Percentiles rank a stretch among this genome's conserved stretches.
Evolutionary conservation across 2,113 vertebrate species (phyloP).

Genomic region (Scalopus aquaticus): DNA sequence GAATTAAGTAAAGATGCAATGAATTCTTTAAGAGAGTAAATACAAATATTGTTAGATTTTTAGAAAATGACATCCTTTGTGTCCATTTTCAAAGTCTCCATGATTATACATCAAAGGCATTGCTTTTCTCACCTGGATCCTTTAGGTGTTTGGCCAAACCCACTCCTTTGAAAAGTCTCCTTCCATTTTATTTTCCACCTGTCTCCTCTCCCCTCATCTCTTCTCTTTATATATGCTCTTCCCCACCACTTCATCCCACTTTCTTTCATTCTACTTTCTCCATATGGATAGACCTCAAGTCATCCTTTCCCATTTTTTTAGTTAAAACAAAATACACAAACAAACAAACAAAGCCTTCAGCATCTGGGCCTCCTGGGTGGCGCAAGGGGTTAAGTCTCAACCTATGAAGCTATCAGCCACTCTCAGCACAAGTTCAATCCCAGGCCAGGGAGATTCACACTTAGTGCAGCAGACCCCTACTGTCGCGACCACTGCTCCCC

Average conservation of each 20-base stretch:
- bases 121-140: not conserved
- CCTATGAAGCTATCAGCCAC: too few species aligned
- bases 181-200: constrained; percentile 36
- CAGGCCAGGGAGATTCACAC: too few species aligned
- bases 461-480: too few species aligned
- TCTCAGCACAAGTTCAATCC: too few species aligned
- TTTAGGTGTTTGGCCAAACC: not conserved
- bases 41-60: not conserved
- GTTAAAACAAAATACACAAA: not conserved
- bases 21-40: not conserved
- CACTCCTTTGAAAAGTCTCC: not conserved
- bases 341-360: not conserved
- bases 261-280: not conserved
- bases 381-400: too few species aligned
- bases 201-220: not conserved
- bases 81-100: constrained; percentile 11
- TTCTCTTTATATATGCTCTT: too few species aligned
- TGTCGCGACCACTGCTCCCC: too few species aligned
- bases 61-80: constrained; percentile 29
- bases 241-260: not conserved
- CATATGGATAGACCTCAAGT: not conserved
- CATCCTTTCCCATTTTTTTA: not conserved
- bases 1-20: constrained; percentile 2
- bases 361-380: too few species aligned
- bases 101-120: constrained; percentile 16